Percentiles rank a stretch among this genome's conserved stretches.
Conservation (phyloP, 2,113 vertebrate genomes). For the Climacteris rufus region DNA sequence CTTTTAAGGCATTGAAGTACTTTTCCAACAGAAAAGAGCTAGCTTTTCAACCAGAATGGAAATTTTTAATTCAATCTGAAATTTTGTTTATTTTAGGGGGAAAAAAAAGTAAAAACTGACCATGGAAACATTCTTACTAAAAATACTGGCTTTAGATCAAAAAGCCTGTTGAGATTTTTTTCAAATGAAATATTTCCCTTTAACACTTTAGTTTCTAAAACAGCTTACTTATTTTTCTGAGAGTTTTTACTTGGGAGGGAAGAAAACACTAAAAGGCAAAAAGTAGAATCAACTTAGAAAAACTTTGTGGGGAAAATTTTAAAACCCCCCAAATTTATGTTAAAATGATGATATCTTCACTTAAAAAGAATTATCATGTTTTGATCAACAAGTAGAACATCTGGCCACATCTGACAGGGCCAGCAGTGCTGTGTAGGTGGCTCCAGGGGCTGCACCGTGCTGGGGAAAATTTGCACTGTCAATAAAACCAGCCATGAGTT, state of each 20-base stretch:
- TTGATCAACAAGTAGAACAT: background rate
- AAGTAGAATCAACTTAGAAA: background rate
- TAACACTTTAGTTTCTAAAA: background rate
- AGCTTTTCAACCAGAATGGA: constrained; percentile 14
- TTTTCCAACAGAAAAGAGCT: constrained; percentile 22
- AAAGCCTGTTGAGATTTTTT: background rate
- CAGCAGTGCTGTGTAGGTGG: background rate
- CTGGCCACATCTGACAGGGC: background rate
- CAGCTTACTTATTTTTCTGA: background rate
- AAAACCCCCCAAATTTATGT: background rate
- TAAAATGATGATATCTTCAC: background rate
- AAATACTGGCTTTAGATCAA: constrained; percentile 20
- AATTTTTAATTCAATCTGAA: constrained; percentile 40
- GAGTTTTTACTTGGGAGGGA: background rate
- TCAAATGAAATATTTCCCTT: constrained; percentile 31
- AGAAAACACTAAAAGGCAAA: background rate
- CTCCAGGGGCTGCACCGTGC: background rate
- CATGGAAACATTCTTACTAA: background rate
- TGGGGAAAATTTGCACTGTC: background rate
- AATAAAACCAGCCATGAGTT: background rate
- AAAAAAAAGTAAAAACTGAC: background rate
- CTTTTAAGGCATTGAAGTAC: background rate
- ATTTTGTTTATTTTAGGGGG: constrained; percentile 8
- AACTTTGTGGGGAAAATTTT: background rate
- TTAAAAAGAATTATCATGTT: background rate